These are phyloP conservation scores for Litoditis marina DNA, from an alignment of 2,888 invertebrate species.

Conservation along the genomic window DNA sequence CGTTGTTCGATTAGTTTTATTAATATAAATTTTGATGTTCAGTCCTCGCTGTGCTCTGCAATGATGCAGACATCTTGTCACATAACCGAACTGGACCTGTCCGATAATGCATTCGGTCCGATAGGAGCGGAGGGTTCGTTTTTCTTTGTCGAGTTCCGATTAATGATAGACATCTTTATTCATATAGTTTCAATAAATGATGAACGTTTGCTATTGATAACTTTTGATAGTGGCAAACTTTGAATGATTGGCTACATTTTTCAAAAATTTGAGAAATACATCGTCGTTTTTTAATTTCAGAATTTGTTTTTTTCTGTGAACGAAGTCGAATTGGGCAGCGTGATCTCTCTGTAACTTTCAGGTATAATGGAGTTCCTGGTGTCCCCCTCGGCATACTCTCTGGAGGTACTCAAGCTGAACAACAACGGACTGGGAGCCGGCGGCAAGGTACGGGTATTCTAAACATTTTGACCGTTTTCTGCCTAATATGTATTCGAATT, in stretches of 20 bases:
- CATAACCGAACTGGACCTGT: constrained; percentile 82
- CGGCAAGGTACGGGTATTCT: constrained; percentile 68
- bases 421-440: constrained; percentile 95
- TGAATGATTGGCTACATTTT: too few relatives aligned
- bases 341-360: constrained; percentile 83
- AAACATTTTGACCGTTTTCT: neutral
- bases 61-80: constrained; percentile 78
- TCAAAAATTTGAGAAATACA: too few relatives aligned
- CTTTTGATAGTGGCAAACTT: too few relatives aligned
- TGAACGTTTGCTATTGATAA: too few relatives aligned
- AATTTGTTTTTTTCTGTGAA: neutral
- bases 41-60: constrained; percentile 76
- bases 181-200: too few relatives aligned
- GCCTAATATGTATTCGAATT: too few relatives aligned
- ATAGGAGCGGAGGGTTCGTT: constrained; percentile 78
- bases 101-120: constrained; percentile 95
- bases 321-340: too few relatives aligned
- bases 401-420: constrained; percentile 80
- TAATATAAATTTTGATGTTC: constrained; percentile 5
- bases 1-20: too few relatives aligned
- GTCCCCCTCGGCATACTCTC: constrained; percentile 79
- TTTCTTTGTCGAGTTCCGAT: neutral
- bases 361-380: constrained; percentile 86
- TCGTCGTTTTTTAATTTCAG: too few relatives aligned
- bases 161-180: too few relatives aligned